Base-by-base conservation (phyloP, 1,140 invertebrate species). In the Polyergus mexicanus region DNA sequence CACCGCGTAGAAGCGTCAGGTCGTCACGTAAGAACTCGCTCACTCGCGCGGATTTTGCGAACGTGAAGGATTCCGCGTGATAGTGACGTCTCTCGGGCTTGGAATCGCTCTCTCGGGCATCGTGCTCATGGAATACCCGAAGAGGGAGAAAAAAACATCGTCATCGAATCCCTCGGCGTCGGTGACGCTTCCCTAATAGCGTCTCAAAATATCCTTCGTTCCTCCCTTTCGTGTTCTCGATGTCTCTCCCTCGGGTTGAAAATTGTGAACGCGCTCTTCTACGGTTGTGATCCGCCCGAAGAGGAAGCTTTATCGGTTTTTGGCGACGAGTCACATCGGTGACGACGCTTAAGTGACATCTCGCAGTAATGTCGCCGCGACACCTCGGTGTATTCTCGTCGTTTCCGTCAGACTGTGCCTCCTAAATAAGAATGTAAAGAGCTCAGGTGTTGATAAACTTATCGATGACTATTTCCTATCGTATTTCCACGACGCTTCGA, bases 101-200 rank as follows among this genome's bases (percentile, higher is more conserved):
- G 32, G 2, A 1, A 32, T 28, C 25, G 25, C 32, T 32, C 32
- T 32, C 3, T 32, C 32, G 32, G 1, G 32, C 2, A 2, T 32
- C 32, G 32, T 32, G 32, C 3, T 32, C 32, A 3, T 32, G 32
- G 32, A 32, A 38, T 38, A 38, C 6, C 35, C 35, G 35, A 38
- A 38, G 35, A 28, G 11, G 25, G 6, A 25, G 25, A 28, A 28
- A 8, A 8, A 38, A 10, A 10, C 13, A 11, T n/a, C 35, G 65
- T 44, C 5, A 65, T 65, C n/a, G 19, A 41, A 44, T 38, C 28
- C 13, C 13, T 78, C 28, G 76, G 75, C 66, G 25, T 72, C 66
- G 7, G 28, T 54, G 69, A 72, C 69, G 47, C 22, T 22, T 63
- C 28, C 28, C 25, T 63, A 10, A 58, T n/a, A n/a, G 6, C 54